Base-by-base conservation (phyloP, 2,113 vertebrate species). In the Callionymus lyra region DNA sequence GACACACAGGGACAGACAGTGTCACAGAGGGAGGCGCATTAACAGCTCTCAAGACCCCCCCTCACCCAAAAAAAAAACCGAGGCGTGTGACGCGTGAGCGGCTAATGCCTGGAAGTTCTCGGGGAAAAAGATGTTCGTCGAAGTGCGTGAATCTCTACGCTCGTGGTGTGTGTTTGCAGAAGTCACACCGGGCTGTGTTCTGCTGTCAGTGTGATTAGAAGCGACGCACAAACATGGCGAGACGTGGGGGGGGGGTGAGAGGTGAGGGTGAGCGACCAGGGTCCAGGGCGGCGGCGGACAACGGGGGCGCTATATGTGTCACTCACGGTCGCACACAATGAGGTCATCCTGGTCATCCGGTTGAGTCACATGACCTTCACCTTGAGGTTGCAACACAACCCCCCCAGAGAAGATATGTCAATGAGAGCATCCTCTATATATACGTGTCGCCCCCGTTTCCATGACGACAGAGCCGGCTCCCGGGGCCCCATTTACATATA, bases 171-270 rank as follows among this genome's bases (percentile, higher is more conserved):
- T 47, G 70, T 57, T 63, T 67, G 63, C 63, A 65, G 61, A 60
- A 65, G 60, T 60, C 63, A 61, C 63, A 55, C 47, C 45, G 55
- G 60, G 62, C 16, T 60, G 65, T 56, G 65, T 46, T 60, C 59
- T 68, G 45, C 72, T 74, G 72, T 81, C 78, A 68, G 56, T 34
- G 61, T 44, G 63, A 81, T 76, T 74, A 79, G 33, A 69, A 35
- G 51, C n/a, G 50, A 53, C 39, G 60, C 68, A 61, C 38, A 50
- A 52, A 60, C 47, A 52, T 54, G 53, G 42, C 34, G 34, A 27
- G 40, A 31, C 55, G 43, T 41, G 52, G 6, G 38, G 34, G 36
- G 19, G 21, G 2, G 12, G 31, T 6, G 13, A 12, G 39, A 9
- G 14, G 21, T 8, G 14, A 44, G 31, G 9, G 46, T 4, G 48